Base-by-base conservation (phyloP, 2,888 invertebrate species). In the Atherix ibis region DNA sequence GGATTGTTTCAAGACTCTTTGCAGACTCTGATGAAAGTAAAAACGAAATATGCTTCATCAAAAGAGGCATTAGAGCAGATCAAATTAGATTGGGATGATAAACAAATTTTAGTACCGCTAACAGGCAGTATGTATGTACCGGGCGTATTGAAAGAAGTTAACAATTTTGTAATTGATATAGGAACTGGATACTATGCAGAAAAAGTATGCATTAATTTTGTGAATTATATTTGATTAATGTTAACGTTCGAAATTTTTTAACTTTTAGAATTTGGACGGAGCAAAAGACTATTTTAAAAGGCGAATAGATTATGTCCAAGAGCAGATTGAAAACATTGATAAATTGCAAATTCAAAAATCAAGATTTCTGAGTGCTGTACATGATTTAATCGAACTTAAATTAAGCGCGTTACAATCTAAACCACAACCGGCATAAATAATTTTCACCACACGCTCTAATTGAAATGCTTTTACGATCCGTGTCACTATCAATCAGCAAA, bases 91-190 rank as follows among this genome's bases (percentile, higher is more conserved):
- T 71, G 74, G 41, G 73, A 81, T 52, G 83, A 85, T 48, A 84
- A 82, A 52, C 74, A 80, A 37, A 80, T 95, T 44, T 65, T 97
- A 14, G 92, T 97, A 12, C 97, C 97, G 2, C 66, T 97, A 10
- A 94, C 95, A 10, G 85, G 88, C 48, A 95, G 95, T 48, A 91
- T 97, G 83, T 98, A 95, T 65, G 92, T 97, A 27, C 85, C 89
- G 26, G 97, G 95, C 3, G 74, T 74, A 48, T 67, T 97, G 38
- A 70, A 74, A 40, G 82, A 94, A 53, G 73, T 82, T 19, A 73
- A 85, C 34, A 80, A 80, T 56, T 89, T 94, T 34, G 68, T 95
- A 18, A 82, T 97, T 44, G 95, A 97, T 59, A 79, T 97, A 52
- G 97, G 97, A 32, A 95, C 97, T 33, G 92, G 95, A 42, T 97